Evolutionary conservation across 2,888 invertebrate species (phyloP).

Genomic region (Penaeus monodon): DNA sequence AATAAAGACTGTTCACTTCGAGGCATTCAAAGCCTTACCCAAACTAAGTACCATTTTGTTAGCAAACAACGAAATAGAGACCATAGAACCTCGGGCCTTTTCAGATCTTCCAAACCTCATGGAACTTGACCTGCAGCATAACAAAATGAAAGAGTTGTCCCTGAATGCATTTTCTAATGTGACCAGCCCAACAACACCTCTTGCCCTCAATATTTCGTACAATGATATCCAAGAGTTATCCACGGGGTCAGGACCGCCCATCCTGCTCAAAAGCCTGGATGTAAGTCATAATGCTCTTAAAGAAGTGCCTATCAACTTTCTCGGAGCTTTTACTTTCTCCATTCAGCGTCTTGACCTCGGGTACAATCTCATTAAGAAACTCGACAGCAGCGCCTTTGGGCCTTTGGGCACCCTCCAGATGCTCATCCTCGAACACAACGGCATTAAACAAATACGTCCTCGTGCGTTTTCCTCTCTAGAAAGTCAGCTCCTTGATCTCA

Average conservation of each 20-base stretch:
- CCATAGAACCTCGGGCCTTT: slow-evolving; percentile 82
- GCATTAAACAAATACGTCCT: slow-evolving; percentile 79
- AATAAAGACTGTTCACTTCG: slow-evolving; percentile 78
- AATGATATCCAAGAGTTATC: slow-evolving; percentile 75
- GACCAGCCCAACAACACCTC: slow-evolving; percentile 77
- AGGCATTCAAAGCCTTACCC: slow-evolving; percentile 83
- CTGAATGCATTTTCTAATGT: slow-evolving; percentile 79
- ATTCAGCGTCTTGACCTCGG: slow-evolving; percentile 80
- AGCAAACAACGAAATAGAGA: slow-evolving; percentile 83
- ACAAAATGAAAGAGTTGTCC: slow-evolving; percentile 80
- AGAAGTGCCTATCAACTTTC: slow-evolving; percentile 76
- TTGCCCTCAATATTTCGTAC: slow-evolving; percentile 83
- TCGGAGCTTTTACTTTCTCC: slow-evolving; percentile 77
- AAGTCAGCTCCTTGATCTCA: slow-evolving; percentile 70
- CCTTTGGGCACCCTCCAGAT: slow-evolving; percentile 76
- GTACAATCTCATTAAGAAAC: slow-evolving; percentile 79
- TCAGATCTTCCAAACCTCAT: slow-evolving; percentile 81
- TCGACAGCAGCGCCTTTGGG: slow-evolving; percentile 81
- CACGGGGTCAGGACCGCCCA: slow-evolving; percentile 69
- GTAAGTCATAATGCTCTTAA: slow-evolving; percentile 79
- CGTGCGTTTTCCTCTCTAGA: slow-evolving; percentile 83
- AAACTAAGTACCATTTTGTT: slow-evolving; percentile 85
- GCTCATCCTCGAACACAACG: slow-evolving; percentile 81
- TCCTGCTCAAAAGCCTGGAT: slow-evolving; percentile 80
- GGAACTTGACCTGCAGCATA: slow-evolving; percentile 84